Percentiles rank a stretch among this genome's conserved stretches.
These are phyloP conservation scores for Microcaecilia unicolor DNA, from an alignment of 2,797 vertebrate species.

Conservation along the genomic window DNA sequence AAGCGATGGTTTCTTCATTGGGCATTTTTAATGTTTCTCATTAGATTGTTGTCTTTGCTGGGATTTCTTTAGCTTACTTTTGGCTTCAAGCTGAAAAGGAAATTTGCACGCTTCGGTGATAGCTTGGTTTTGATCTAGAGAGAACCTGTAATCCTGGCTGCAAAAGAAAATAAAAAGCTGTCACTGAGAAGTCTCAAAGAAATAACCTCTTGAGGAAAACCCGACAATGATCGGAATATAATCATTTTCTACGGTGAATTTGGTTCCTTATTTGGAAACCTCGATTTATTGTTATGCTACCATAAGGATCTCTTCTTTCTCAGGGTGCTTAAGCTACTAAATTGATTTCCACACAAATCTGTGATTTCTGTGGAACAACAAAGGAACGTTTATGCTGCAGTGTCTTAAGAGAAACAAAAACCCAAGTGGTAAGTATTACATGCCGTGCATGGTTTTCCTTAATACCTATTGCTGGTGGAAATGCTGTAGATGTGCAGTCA, in stretches of 20 bases:
- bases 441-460: constrained; percentile 47
- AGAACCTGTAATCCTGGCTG: too few relatives aligned
- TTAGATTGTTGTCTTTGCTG: constrained; percentile 66
- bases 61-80: constrained; percentile 72
- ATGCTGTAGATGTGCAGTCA: too few relatives aligned
- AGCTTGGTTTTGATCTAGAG: too few relatives aligned
- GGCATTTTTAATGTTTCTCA: too few relatives aligned
- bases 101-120: too few relatives aligned
- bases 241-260: constrained; percentile 88
- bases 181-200: constrained; percentile 79
- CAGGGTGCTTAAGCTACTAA: constrained; percentile 98
- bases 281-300: constrained; percentile 98
- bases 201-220: constrained; percentile 81
- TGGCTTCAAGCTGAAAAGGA: constrained; percentile 74
- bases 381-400: constrained; percentile 99
- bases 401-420: constrained; percentile 99
- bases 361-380: constrained; percentile 99
- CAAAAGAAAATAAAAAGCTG: constrained; percentile 34
- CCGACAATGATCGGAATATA: constrained; percentile 81
- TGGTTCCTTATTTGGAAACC: constrained; percentile 86
- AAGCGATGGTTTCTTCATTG: constrained; percentile 82
- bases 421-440: constrained; percentile 91
- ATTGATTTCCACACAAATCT: constrained; percentile 99
- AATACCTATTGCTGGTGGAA: too few relatives aligned
- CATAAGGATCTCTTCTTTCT: constrained; percentile 92